phyloP scores from a whole-genome alignment of 2,888 invertebrate genomes.

The Ptychoptera contaminata region DNA sequence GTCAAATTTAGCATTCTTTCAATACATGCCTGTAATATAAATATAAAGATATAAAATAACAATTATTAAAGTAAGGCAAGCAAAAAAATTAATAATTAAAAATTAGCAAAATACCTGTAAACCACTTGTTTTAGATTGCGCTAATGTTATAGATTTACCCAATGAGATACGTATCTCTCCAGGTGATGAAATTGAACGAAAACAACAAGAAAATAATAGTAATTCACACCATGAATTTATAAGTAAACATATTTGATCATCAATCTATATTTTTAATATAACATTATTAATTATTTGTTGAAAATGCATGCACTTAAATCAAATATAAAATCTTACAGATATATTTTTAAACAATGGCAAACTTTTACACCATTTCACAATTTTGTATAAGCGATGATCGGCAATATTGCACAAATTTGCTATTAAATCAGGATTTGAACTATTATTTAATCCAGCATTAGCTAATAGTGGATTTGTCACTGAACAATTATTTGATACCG shows the following conservation, averaged over 20 bases:
- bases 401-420: conserved; percentile 87
- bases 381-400: conserved; percentile 89
- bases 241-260: conserved; percentile 91
- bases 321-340: conserved; percentile 46
- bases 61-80: not conserved
- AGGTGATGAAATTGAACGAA: conserved; percentile 80
- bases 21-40: conserved; percentile 50
- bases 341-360: conserved; percentile 92
- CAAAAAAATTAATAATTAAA: not conserved
- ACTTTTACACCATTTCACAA: conserved; percentile 97
- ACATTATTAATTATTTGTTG: not conserved
- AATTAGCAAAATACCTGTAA: conserved; percentile 29
- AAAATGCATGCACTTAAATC: not conserved
- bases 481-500: conserved; percentile 16
- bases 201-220: conserved; percentile 81
- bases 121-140: conserved; percentile 29
- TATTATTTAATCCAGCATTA: conserved; percentile 34
- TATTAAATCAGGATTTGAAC: conserved; percentile 66
- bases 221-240: conserved; percentile 97
- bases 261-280: conserved; percentile 49
- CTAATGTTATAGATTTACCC: conserved; percentile 29
- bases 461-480: conserved; percentile 39
- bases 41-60: not conserved
- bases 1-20: conserved; percentile 91
- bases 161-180: conserved; percentile 64